Evolutionary conservation across 2,797 vertebrate genomes (phyloP), one percentile per base, ranked within the genome.

Genomic region (Lateolabrax maculatus): DNA sequence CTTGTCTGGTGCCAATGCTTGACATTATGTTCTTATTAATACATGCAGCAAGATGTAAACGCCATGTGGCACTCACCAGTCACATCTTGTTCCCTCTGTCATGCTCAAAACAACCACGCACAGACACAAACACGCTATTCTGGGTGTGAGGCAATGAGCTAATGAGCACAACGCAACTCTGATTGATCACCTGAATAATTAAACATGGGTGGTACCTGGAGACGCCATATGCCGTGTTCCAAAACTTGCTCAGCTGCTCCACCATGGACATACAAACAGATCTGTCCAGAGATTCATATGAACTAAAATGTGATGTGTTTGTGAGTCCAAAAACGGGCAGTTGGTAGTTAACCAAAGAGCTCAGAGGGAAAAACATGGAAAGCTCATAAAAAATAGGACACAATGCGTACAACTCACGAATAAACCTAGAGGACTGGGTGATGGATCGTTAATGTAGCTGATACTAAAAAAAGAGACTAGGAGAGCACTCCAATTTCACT

Each of bases 111-210:
- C 72, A 63, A 70, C 37, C 70, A 65, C 21, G 1, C 79, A 71
- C 66, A 62, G 15, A 77, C 53, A 77, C 72, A 83, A 75, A 82
- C 55, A 67, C 43, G 4, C 57, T 75, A 77, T 69, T 85, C 66
- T 76, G 67, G 69, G 69, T 61, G 65, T 66, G 58, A 86, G 70
- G 74, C 56, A 44, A 61, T 19, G 57, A 86, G 86, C 89, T 91
- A 94, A 92, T 91, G 92, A 91, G 87, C 74, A 79, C 44, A 53
- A 85, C 81, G 55, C 78, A 52, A 71, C 52, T 46, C 69, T 90
- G 88, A 94, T 93, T 93, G 94, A 94, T 94, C 88, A 89, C 23
- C 89, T 94, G 88, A 94, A 95, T 95, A 94, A 95, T 95, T 94
- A 93, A 94, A 90, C 83, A 87, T 58, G 83, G 90, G 92, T 62